Conservation (phyloP, 1,140 invertebrate species). For the Hyles vespertilio region DNA sequence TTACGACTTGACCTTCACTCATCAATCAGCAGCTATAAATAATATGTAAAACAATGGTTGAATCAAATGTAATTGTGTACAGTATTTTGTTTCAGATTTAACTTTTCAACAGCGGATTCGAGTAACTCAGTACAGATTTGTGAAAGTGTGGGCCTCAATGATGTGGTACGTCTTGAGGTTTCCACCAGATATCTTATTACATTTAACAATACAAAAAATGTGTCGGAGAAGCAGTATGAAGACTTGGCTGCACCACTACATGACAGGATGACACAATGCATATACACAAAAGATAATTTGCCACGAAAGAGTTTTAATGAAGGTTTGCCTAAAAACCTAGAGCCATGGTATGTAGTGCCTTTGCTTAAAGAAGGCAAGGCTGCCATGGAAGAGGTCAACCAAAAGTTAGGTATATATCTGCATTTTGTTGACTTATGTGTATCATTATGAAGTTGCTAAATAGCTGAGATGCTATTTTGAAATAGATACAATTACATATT, state of each 20-base stretch:
- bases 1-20: too few species aligned
- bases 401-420: constrained; percentile 81
- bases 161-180: constrained; percentile 87
- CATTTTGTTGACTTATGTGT: background rate
- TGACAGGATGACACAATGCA: constrained; percentile 88
- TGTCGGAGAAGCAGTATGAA: constrained; percentile 67
- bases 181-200: constrained; percentile 87
- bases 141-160: constrained; percentile 84
- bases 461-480: background rate
- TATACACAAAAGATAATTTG: constrained; percentile 82
- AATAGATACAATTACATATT: too few species aligned
- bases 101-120: constrained; percentile 95
- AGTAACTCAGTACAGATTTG: constrained; percentile 97
- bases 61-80: background rate
- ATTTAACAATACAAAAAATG: constrained; percentile 56
- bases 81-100: constrained; percentile 79
- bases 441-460: background rate
- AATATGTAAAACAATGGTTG: too few species aligned
- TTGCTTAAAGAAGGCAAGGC: constrained; percentile 84
- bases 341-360: constrained; percentile 90
- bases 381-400: constrained; percentile 90
- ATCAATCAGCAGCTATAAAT: too few species aligned
- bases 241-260: constrained; percentile 81
- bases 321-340: constrained; percentile 77
- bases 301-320: constrained; percentile 83